These are phyloP conservation scores for Dromiciops gliroides DNA, from an alignment of 2,113 vertebrate genomes.

Conservation along the genomic window DNA sequence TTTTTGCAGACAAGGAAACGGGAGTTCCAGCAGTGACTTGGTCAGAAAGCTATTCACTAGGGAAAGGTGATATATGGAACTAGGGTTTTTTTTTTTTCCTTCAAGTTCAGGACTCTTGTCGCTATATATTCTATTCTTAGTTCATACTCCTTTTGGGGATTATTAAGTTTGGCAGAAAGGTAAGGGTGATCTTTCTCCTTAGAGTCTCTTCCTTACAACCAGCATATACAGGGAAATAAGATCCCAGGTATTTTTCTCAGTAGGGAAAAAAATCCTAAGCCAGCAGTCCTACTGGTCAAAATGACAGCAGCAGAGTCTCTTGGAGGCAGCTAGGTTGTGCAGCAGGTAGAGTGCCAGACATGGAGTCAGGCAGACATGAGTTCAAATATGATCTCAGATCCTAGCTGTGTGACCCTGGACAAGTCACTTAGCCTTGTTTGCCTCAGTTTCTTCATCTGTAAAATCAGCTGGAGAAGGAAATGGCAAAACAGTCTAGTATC, in stretches of 20 bases:
- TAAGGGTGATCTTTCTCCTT: background rate
- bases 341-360: background rate
- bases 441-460: background rate
- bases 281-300: background rate
- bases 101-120: background rate
- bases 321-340: background rate
- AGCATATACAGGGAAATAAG: background rate
- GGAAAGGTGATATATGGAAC: background rate
- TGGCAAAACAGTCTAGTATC: background rate
- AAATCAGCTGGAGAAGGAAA: background rate
- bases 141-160: background rate
- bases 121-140: background rate
- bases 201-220: background rate
- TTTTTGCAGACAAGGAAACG: background rate
- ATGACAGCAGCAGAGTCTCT: background rate
- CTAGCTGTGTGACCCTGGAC: background rate
- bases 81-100: background rate
- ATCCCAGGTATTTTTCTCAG: background rate
- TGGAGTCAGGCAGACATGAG: too few relatives aligned
- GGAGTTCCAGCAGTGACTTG: background rate
- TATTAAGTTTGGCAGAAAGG: background rate
- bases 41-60: background rate
- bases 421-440: background rate
- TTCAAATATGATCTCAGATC: background rate
- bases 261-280: background rate